These are phyloP conservation scores for Lithophane leautieri DNA, from an alignment of 2,888 invertebrate genomes.

Conservation along the genomic window DNA sequence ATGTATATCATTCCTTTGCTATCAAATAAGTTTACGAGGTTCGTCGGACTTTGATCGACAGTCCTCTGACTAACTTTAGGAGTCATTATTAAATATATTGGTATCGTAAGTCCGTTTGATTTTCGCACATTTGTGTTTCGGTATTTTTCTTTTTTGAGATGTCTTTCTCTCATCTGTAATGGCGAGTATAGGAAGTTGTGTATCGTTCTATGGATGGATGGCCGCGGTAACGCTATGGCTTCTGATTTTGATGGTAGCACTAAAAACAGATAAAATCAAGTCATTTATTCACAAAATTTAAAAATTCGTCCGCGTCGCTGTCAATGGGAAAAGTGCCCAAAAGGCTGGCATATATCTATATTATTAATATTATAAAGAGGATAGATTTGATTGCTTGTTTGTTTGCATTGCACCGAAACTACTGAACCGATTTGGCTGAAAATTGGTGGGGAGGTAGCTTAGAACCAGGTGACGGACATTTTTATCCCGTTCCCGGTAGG, in stretches of 20 bases:
- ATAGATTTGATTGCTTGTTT: too few species aligned
- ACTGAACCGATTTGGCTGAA: too few species aligned
- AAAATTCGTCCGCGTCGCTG: too few species aligned
- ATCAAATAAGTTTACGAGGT: conserved; percentile 12
- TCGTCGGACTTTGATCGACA: fast-evolving
- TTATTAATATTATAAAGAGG: too few species aligned
- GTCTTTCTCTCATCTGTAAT: background rate
- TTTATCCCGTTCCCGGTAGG: too few species aligned
- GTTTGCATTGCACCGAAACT: too few species aligned
- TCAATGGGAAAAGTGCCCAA: too few species aligned
- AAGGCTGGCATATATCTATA: too few species aligned
- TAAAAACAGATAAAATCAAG: background rate
- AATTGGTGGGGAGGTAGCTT: too few species aligned
- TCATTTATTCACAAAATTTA: too few species aligned
- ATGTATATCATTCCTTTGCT: conserved; percentile 20
- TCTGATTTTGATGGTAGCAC: background rate
- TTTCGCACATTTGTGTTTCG: conserved; percentile 5
- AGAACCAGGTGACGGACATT: too few species aligned
- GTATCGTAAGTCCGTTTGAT: background rate
- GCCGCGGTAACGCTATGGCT: background rate
- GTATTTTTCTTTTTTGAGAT: background rate
- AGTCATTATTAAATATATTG: conserved; percentile 6
- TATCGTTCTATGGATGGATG: background rate
- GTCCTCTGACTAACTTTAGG: background rate
- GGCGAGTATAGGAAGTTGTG: background rate